Conservation (phyloP, 1,140 invertebrate genomes). For the Sinella curviseta region DNA sequence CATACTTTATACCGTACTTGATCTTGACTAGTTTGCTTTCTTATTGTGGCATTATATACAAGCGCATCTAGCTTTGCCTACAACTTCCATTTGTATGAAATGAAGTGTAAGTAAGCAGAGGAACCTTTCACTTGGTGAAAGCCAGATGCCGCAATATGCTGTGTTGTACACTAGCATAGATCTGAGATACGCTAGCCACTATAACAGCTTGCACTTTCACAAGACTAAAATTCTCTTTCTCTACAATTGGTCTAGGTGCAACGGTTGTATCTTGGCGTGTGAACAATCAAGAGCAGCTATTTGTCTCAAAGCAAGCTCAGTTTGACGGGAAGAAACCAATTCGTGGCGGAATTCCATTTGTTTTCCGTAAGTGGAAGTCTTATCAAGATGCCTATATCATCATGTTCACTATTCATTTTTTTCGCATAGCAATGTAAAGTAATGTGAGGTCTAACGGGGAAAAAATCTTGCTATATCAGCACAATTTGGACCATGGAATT, state of each 20-base stretch:
- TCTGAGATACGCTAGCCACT: neutral
- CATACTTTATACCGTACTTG: too few species aligned
- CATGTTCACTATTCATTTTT: conserved; percentile 22
- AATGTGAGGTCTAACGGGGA: neutral
- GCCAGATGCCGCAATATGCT: neutral
- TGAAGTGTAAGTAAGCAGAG: neutral
- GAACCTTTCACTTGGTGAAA: conserved; percentile 11
- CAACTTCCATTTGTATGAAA: neutral
- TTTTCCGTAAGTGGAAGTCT: conserved; percentile 82
- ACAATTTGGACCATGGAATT: conserved; percentile 90
- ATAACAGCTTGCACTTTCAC: neutral
- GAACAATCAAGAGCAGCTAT: conserved; percentile 90
- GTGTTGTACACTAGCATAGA: neutral
- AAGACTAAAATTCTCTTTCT: conserved; percentile 4
- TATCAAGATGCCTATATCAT: too few species aligned
- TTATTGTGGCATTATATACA: too few species aligned
- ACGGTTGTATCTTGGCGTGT: conserved; percentile 92
- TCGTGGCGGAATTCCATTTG: conserved; percentile 89
- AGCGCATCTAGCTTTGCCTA: too few species aligned
- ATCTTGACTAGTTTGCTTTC: too few species aligned
- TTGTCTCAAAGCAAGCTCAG: conserved; percentile 89
- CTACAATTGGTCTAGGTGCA: conserved; percentile 68
- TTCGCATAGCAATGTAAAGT: conserved; percentile 11
- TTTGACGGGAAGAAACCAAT: conserved; percentile 95
- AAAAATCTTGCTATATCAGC: conserved; percentile 63